phyloP scores from a whole-genome alignment of 2,797 vertebrate species.

The Microcaecilia unicolor region DNA sequence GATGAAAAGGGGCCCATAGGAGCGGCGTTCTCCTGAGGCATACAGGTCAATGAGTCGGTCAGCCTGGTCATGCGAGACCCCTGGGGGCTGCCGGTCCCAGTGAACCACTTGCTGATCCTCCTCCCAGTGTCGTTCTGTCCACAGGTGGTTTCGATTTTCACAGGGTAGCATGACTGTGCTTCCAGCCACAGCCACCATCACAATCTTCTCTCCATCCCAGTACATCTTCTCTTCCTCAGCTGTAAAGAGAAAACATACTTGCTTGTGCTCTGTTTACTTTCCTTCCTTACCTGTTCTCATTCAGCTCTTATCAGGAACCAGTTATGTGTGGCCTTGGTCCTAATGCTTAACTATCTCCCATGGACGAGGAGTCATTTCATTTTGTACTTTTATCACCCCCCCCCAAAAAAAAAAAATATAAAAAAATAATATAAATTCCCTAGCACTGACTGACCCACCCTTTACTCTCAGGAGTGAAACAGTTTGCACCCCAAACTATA shows the following conservation, averaged over 20 bases:
- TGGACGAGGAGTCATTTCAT: too few species aligned
- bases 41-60: slow-evolving; percentile 89
- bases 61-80: slow-evolving; percentile 77
- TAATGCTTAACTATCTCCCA: too few species aligned
- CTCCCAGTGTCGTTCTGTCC: slow-evolving; percentile 77
- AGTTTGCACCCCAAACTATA: too few species aligned
- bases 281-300: too few species aligned
- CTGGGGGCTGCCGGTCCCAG: slow-evolving; percentile 89
- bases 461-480: too few species aligned
- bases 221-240: slow-evolving; percentile 60
- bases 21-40: slow-evolving; percentile 78
- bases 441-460: too few species aligned
- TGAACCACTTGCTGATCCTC: slow-evolving; percentile 92
- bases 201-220: slow-evolving; percentile 81
- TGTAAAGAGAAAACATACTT: slow-evolving; percentile 26
- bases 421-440: too few species aligned
- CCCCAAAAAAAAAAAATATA: too few species aligned
- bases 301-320: too few species aligned
- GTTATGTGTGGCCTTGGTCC: too few species aligned
- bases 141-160: slow-evolving; percentile 73
- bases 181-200: slow-evolving; percentile 66
- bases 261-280: too few species aligned
- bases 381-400: too few species aligned
- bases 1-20: slow-evolving; percentile 71
- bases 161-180: slow-evolving; percentile 73